phyloP scores from a whole-genome alignment of 2,888 invertebrate species.

The Pterostichus niger region DNA sequence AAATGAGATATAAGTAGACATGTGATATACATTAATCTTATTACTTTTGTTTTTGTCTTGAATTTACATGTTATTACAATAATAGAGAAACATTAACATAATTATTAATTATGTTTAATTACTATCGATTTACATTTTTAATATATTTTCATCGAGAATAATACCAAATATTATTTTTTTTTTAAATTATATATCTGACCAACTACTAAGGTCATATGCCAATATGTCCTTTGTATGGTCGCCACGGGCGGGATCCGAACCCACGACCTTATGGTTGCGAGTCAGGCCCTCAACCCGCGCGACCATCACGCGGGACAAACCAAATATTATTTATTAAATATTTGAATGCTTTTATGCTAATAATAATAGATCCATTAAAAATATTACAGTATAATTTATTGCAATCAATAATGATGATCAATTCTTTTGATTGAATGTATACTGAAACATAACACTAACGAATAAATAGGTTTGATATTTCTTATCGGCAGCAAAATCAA shows the following conservation, averaged over 20 bases:
- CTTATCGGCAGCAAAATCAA: neutral
- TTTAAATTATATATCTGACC: no score
- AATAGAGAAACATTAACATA: neutral
- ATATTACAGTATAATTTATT: neutral
- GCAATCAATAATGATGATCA: neutral
- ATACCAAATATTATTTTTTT: no score
- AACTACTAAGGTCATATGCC: no score
- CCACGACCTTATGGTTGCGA: no score
- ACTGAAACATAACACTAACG: slow-evolving; percentile 4
- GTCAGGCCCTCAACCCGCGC: no score
- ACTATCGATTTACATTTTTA: neutral
- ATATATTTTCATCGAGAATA: neutral
- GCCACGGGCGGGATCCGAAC: no score
- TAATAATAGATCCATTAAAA: no score
- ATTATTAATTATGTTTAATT: neutral
- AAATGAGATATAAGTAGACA: neutral
- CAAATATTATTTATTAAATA: no score
- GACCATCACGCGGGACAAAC: no score
- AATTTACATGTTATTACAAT: neutral
- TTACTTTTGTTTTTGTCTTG: neutral
- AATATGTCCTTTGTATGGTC: no score
- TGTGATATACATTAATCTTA: neutral
- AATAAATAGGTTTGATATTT: neutral
- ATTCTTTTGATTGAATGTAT: slow-evolving; percentile 20
- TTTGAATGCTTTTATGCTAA: neutral